Evolutionary conservation across 2,113 vertebrate species (phyloP).

Genomic region (Pomatorhinus ruficollis): DNA sequence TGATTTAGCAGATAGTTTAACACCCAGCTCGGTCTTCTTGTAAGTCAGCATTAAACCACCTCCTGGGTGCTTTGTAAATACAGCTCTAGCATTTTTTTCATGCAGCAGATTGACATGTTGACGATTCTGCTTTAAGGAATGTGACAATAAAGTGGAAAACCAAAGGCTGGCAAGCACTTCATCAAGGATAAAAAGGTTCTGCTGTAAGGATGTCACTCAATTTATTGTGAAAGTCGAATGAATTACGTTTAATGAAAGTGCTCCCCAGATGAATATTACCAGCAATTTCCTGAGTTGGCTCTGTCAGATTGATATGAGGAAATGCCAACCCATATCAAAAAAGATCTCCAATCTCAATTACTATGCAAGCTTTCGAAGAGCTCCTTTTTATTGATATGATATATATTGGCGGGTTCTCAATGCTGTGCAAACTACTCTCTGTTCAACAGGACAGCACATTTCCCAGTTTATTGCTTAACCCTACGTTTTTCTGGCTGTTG

Average conservation of each 20-base stretch:
- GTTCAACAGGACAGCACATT: not conserved
- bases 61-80: constrained; percentile 76
- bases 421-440: constrained; percentile 46
- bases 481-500: not conserved
- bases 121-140: constrained; percentile 80
- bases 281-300: constrained; percentile 83
- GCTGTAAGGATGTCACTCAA: constrained; percentile 85
- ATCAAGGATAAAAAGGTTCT: constrained; percentile 85
- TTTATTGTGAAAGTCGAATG: constrained; percentile 88
- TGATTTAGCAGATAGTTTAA: constrained; percentile 75
- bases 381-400: constrained; percentile 61
- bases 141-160: constrained; percentile 80
- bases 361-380: constrained; percentile 69
- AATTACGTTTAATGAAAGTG: constrained; percentile 88
- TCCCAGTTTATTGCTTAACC: constrained; percentile 53
- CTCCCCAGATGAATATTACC: constrained; percentile 87
- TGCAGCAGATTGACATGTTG: constrained; percentile 77
- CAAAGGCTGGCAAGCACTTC: constrained; percentile 81
- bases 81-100: constrained; percentile 70
- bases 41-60: constrained; percentile 73
- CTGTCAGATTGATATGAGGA: constrained; percentile 80
- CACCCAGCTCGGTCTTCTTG: constrained; percentile 37
- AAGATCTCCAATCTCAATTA: constrained; percentile 75
- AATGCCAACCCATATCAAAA: constrained; percentile 78
- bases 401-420: constrained; percentile 45